Evolutionary conservation across 2,888 invertebrate genomes (phyloP), one percentile per base, ranked within the genome.

Genomic region (Vandiemenella viatica): DNA sequence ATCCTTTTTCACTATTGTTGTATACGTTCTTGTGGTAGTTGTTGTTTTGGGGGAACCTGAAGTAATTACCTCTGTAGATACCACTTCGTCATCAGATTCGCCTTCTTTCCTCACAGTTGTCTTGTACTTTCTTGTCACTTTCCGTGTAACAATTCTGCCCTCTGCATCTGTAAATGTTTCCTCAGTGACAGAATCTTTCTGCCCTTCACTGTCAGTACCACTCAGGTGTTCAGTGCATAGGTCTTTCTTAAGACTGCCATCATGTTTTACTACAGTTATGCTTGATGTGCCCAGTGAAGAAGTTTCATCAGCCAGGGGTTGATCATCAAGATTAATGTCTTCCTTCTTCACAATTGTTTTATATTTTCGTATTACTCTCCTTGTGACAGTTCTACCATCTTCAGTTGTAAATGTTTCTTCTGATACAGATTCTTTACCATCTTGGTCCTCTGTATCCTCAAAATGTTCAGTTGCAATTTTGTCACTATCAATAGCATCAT

Each of bases 121-220:
- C 5, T 32, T 26, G n/a, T 32, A 38, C 15, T 17, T 38, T 16
- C 16, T 3, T 7, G 42, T 21, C 4, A 21, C 19, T 42, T 42
- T 21, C 37, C 19, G 20, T n/a, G 43, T 48, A 22, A 45, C 40
- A 16, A 45, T 45, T 45, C 23, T 44, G 10, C 26, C 45, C 44
- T 50, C 46, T n/a, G 37, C 44, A 13, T 40, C 37, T 7, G 21
- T 20, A 19, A 13, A 16, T n/a, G 21, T 38, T 18, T 46, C 44
- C 20, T 44, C 46, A 10, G 37, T 49, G 23, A n/a, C 37, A 17
- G 32, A n/a, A 8, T 37, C 49, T 43, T 49, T 48, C 5, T 43
- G 17, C 7, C 18, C 40, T 20, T 41, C 21, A 23, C 38, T 38
- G 43, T 23, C 43, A 17, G n/a, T 16, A 38, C 38, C 46, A 16